These are phyloP conservation scores for Gnatocerus cornutus DNA, from an alignment of 2,888 invertebrate genomes.

Conservation along the genomic window DNA sequence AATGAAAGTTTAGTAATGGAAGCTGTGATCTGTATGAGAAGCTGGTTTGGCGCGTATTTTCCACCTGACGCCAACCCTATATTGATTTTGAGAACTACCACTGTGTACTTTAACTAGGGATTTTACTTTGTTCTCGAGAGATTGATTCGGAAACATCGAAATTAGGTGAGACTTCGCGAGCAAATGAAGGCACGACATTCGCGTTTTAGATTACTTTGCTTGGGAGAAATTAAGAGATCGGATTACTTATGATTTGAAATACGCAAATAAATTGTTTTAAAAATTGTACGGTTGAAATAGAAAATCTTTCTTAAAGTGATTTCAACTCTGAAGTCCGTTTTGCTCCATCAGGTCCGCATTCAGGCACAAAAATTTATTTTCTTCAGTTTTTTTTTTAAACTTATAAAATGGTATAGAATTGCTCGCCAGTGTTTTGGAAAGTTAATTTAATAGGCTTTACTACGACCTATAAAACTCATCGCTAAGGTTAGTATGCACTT, in stretches of 20 bases:
- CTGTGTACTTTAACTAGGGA: conserved; percentile 35
- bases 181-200: not conserved
- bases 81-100: conserved; percentile 60
- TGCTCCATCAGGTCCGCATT: no score
- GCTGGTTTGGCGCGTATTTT: conserved; percentile 63
- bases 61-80: conserved; percentile 64
- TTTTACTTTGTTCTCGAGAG: conserved; percentile 29
- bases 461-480: no score
- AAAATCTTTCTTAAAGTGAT: no score
- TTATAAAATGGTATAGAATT: no score
- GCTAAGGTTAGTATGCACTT: no score
- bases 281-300: no score
- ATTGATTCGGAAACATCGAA: conserved; percentile 16
- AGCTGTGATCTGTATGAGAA: conserved; percentile 65
- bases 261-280: no score
- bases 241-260: not conserved
- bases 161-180: conserved; percentile 5
- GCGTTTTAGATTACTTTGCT: not conserved
- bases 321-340: no score
- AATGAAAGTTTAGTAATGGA: conserved; percentile 67
- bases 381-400: no score
- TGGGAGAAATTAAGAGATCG: not conserved
- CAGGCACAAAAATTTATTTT: no score
- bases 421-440: no score
- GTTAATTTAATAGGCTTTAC: no score